Conservation (phyloP, 2,888 invertebrate species). For the Polydrusus cervinus region DNA sequence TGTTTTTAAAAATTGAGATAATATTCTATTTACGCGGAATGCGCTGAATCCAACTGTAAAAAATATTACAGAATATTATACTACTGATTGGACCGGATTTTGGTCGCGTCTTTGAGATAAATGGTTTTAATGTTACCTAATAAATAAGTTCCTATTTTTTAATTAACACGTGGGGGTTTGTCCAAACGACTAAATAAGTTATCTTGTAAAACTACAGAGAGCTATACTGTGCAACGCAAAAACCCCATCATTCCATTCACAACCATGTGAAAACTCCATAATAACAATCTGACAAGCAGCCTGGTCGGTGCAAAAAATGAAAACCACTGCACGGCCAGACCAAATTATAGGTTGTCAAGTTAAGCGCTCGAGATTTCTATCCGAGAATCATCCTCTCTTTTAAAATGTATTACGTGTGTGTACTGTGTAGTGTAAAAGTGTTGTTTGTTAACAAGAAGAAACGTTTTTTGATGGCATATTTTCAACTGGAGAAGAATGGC, state of each 20-base stretch:
- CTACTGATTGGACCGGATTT: no score
- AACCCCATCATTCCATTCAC: neutral
- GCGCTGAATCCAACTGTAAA: no score
- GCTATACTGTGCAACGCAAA: no score
- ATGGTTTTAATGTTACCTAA: no score
- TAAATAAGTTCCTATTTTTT: no score
- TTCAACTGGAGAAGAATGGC: slow-evolving; percentile 14
- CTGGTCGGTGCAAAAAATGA: slow-evolving; percentile 45
- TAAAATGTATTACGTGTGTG: slow-evolving; percentile 35
- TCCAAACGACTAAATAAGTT: no score
- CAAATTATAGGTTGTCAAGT: slow-evolving; percentile 55
- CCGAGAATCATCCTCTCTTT: slow-evolving; percentile 49
- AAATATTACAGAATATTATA: no score
- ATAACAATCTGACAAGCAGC: slow-evolving; percentile 45
- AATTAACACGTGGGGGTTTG: no score
- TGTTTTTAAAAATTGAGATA: no score
- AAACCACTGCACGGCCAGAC: slow-evolving; percentile 40
- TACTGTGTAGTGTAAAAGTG: slow-evolving; percentile 22
- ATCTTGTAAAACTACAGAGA: no score
- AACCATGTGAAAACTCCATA: slow-evolving; percentile 46
- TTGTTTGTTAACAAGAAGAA: slow-evolving; percentile 48
- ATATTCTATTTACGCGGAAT: no score
- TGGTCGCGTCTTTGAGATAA: no score
- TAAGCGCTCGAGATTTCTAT: slow-evolving; percentile 53
- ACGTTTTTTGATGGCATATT: slow-evolving; percentile 34